Evolutionary conservation across 2,797 vertebrate species (phyloP).

Genomic region (Bucorvus abyssinicus): DNA sequence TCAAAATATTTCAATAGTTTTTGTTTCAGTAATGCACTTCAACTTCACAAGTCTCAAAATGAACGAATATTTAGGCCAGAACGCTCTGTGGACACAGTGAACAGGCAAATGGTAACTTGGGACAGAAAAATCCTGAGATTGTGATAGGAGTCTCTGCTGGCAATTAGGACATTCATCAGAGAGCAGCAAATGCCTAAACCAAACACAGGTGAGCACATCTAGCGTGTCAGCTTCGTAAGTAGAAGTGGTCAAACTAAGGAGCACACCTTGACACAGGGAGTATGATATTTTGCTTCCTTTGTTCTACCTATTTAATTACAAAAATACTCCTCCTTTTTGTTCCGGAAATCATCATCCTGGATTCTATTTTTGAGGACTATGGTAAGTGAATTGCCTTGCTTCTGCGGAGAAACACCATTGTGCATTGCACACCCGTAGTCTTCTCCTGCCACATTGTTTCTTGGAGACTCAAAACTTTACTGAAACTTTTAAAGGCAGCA

Average conservation of each 20-base stretch:
- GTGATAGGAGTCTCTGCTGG: background rate
- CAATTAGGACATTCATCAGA: background rate
- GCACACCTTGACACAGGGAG: background rate
- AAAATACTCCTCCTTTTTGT: background rate
- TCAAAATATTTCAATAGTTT: background rate
- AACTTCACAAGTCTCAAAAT: background rate
- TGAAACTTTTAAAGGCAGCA: background rate
- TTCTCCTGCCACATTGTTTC: background rate
- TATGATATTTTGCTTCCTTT: background rate
- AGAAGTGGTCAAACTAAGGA: background rate
- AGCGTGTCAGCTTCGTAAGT: fast-evolving
- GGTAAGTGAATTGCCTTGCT: background rate
- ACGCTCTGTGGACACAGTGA: background rate
- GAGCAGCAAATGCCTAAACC: background rate
- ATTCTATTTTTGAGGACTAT: background rate
- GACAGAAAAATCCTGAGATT: background rate
- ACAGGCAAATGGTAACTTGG: background rate
- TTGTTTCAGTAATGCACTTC: background rate
- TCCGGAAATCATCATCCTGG: background rate
- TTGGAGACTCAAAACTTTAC: background rate
- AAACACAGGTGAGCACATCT: background rate
- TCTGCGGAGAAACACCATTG: background rate
- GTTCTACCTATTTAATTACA: background rate
- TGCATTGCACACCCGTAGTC: background rate
- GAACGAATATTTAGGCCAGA: background rate